A percentile compares a stretch with the other conserved stretches of the same genome.
Conservation (phyloP, 2,113 vertebrate species). For the Xiphophorus hellerii region DNA sequence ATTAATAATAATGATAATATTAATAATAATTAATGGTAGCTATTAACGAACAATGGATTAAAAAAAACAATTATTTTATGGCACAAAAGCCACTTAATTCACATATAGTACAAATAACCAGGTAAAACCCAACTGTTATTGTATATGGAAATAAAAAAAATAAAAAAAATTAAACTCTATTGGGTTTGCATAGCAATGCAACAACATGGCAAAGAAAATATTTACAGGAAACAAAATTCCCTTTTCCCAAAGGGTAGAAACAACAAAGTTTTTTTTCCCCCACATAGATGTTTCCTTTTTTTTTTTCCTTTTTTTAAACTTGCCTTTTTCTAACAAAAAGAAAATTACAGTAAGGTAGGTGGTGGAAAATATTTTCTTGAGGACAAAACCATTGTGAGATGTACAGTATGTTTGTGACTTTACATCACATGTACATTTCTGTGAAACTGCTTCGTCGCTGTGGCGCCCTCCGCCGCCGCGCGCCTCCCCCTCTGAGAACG, state of each 20-base stretch:
- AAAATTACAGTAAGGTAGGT: constrained; percentile 87
- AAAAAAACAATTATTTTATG: constrained; percentile 95
- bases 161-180: constrained; percentile 82
- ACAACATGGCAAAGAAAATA: constrained; percentile 90
- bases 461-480: constrained; percentile 22
- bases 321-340: constrained; percentile 73
- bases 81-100: constrained; percentile 98
- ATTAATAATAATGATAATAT: constrained; percentile 61
- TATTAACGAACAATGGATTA: constrained; percentile 91
- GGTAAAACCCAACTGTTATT: constrained; percentile 89
- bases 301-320: constrained; percentile 72
- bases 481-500: constrained; percentile 81
- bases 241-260: constrained; percentile 78
- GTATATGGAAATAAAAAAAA: constrained; percentile 79
- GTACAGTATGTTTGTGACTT: constrained; percentile 94
- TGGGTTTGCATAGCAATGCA: constrained; percentile 99
- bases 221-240: constrained; percentile 92
- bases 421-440: constrained; percentile 99
- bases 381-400: constrained; percentile 90
- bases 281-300: constrained; percentile 61
- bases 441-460: constrained; percentile 52
- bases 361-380: constrained; percentile 88
- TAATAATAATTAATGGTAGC: constrained; percentile 76
- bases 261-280: constrained; percentile 59
- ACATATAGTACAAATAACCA: constrained; percentile 99